Conservation (phyloP, 2,888 invertebrate species). For the Volucella bombylans region DNA sequence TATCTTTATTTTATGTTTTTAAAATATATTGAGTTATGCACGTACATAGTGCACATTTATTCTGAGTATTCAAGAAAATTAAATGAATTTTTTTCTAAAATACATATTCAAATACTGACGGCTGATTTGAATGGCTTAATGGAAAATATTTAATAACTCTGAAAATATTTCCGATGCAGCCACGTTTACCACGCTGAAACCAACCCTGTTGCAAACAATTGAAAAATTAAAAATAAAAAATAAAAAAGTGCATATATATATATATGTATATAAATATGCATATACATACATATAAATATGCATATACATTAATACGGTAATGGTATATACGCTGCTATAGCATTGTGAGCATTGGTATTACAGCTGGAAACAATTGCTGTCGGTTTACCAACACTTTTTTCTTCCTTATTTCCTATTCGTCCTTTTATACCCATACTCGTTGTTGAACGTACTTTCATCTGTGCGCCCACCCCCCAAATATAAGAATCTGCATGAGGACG, state of each 20-base stretch:
- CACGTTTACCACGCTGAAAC: slow-evolving; percentile 11
- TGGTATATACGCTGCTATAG: slow-evolving; percentile 48
- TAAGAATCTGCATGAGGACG: slow-evolving; percentile 64
- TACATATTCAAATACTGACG: not conserved
- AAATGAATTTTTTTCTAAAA: not conserved
- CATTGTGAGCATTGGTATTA: slow-evolving; percentile 42
- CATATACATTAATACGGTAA: slow-evolving; percentile 36
- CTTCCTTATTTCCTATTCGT: slow-evolving; percentile 56
- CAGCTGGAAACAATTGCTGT: slow-evolving; percentile 73
- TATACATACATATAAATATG: slow-evolving; percentile 9
- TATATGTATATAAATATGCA: too few species aligned
- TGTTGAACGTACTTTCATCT: slow-evolving; percentile 23
- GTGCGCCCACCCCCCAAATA: slow-evolving; percentile 35
- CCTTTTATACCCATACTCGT: slow-evolving; percentile 40
- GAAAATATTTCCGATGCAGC: slow-evolving; percentile 2
- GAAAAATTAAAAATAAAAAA: slow-evolving; percentile 66
- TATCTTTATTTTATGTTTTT: not conserved
- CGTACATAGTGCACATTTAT: too few species aligned
- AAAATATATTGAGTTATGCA: not conserved
- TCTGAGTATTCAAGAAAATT: too few species aligned
- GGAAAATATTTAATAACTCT: not conserved
- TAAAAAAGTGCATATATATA: too few species aligned
- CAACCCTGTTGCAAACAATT: slow-evolving; percentile 71
- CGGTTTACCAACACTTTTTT: slow-evolving; percentile 73
- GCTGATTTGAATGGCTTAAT: slow-evolving; percentile 1